phyloP scores from a whole-genome alignment of 2,113 vertebrate species.

The Strix aluco region DNA sequence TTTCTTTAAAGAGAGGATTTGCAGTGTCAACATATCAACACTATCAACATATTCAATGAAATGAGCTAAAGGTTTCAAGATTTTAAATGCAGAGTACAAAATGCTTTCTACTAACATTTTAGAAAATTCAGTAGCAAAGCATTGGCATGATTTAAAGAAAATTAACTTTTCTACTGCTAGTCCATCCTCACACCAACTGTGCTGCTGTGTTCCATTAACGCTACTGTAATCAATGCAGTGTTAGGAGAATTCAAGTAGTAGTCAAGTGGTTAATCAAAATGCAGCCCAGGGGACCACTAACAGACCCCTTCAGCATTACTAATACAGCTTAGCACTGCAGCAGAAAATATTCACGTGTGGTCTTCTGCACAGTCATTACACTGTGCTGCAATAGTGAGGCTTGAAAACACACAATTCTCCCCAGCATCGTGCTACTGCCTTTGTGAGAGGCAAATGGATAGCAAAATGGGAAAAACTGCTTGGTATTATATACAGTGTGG shows the following conservation, averaged over 20 bases:
- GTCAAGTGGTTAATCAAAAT: conserved; percentile 53
- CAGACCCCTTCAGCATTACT: conserved; percentile 22
- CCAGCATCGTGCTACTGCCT: neutral
- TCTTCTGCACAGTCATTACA: neutral
- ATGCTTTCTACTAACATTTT: conserved; percentile 9
- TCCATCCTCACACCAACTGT: conserved; percentile 35
- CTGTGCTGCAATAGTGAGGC: neutral
- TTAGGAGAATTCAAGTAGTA: conserved; percentile 44
- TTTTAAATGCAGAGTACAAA: conserved; percentile 36
- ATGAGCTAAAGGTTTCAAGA: neutral
- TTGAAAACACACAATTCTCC: neutral
- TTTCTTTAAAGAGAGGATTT: conserved; percentile 5
- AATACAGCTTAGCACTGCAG: neutral
- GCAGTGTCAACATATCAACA: neutral
- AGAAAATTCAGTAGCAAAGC: conserved; percentile 10
- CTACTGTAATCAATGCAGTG: conserved; percentile 42
- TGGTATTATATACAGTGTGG: no score
- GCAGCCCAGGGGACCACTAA: conserved; percentile 35
- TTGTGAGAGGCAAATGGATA: neutral
- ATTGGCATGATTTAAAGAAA: conserved; percentile 29
- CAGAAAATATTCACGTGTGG: neutral
- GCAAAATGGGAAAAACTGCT: neutral
- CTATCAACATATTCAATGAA: neutral
- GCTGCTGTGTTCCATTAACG: conserved; percentile 36
- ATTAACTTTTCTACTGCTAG: conserved; percentile 28